Evolutionary conservation across 30 jellyfish, hydroid and myxozoan genomes (phyloP).

Genomic region (Aurelia sp.): DNA sequence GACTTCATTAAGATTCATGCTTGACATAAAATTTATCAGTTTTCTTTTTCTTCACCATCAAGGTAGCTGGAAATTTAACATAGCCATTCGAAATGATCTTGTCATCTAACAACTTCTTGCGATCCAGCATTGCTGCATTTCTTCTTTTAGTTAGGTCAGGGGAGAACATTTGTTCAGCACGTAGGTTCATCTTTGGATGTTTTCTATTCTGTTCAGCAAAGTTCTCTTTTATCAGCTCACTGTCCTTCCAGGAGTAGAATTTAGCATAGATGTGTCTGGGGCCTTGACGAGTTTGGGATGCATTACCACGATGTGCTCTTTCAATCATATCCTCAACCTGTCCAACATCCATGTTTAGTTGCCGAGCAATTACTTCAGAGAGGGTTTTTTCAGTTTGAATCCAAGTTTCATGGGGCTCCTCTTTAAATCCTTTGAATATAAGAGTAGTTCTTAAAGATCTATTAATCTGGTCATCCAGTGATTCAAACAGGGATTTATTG

Average conservation of each 20-base stretch:
- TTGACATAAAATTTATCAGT: too few relatives aligned
- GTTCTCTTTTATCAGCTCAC: conserved; percentile 13
- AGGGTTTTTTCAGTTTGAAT: conserved; percentile 21
- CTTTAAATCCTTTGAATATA: conserved; percentile 23
- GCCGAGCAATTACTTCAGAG: neutral
- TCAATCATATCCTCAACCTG: neutral
- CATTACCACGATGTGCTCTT: conserved; percentile 24
- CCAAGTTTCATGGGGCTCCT: conserved; percentile 33
- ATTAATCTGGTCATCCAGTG: conserved; percentile 31
- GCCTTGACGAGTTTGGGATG: conserved; percentile 5
- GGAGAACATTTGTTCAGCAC: conserved; percentile 33
- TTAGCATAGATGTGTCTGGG: conserved; percentile 9
- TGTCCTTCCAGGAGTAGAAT: neutral
- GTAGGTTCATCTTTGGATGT: conserved; percentile 10
- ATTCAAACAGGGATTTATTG: conserved; percentile 1
- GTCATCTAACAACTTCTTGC: too few relatives aligned
- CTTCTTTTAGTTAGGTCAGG: conserved; percentile 26
- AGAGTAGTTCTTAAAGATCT: conserved; percentile 12
- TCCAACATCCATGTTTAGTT: too few relatives aligned
- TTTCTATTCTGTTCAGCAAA: conserved; percentile 1
- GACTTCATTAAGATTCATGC: too few relatives aligned
- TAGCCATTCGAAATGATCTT: too few relatives aligned
- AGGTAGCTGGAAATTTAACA: too few relatives aligned
- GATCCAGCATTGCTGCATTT: neutral
- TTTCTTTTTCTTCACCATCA: too few relatives aligned